These are phyloP conservation scores for Orycteropus afer DNA, from an alignment of 2,113 vertebrate species.

Conservation along the genomic window DNA sequence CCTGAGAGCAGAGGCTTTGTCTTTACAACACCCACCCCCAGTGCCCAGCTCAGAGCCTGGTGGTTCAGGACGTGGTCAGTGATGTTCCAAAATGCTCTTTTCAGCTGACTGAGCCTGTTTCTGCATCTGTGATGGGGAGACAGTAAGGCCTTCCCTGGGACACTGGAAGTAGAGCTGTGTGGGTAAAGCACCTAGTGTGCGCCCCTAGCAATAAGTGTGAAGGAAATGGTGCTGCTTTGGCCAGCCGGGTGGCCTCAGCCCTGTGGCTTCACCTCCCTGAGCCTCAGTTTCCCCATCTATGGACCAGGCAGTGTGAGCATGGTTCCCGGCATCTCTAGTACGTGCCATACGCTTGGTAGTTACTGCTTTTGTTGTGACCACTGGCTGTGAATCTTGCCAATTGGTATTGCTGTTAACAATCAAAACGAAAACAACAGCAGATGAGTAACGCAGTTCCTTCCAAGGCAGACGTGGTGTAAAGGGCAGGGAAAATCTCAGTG, in stretches of 20 bases:
- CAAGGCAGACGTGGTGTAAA: not conserved
- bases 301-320: not conserved
- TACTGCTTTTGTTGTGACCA: not conserved
- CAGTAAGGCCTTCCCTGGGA: not conserved
- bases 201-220: fast-evolving
- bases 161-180: not conserved
- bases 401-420: not conserved
- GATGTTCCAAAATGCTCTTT: not conserved
- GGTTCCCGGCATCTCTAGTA: not conserved
- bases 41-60: conserved; percentile 28
- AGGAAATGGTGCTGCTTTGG: not conserved
- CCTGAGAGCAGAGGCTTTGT: not conserved
- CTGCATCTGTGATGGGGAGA: not conserved
- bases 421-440: not conserved
- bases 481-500: not conserved
- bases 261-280: not conserved
- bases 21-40: not conserved
- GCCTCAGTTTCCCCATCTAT: not conserved
- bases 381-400: not conserved
- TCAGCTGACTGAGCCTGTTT: not conserved
- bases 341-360: not conserved
- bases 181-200: not conserved
- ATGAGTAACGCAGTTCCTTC: not conserved
- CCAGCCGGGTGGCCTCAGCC: not conserved
- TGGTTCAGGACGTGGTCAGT: conserved; percentile 63